Evolutionary conservation across 2,888 invertebrate species (phyloP).

Genomic region (Zaprionus obscuricornis): DNA sequence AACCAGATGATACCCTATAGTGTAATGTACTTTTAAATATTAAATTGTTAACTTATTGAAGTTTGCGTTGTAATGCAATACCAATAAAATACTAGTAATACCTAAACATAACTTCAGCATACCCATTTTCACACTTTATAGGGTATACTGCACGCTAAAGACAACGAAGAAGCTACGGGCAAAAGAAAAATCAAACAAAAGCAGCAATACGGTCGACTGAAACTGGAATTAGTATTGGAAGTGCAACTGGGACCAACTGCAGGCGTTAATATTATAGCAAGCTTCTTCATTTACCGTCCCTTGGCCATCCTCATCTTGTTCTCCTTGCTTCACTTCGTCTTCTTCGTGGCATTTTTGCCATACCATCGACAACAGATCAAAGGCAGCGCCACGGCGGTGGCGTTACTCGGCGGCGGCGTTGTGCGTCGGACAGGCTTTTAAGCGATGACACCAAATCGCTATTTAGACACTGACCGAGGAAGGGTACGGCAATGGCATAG

Average conservation of each 20-base stretch:
- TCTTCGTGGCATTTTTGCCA: slow-evolving; percentile 65
- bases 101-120: too few relatives aligned
- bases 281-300: slow-evolving; percentile 11
- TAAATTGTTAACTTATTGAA: too few relatives aligned
- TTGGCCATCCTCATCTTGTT: not conserved
- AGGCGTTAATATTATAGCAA: slow-evolving; percentile 71
- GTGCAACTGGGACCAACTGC: slow-evolving; percentile 41
- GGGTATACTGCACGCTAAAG: too few relatives aligned
- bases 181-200: slow-evolving; percentile 52
- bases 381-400: slow-evolving; percentile 74
- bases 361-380: slow-evolving; percentile 68
- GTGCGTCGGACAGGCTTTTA: slow-evolving; percentile 82
- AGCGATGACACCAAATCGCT: slow-evolving; percentile 83
- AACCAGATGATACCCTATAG: slow-evolving; percentile 10
- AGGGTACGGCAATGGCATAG: not conserved
- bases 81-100: too few relatives aligned
- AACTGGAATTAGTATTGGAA: slow-evolving; percentile 51
- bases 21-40: too few relatives aligned
- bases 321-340: slow-evolving; percentile 11
- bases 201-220: slow-evolving; percentile 33
- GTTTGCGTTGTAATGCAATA: too few relatives aligned
- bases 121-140: too few relatives aligned
- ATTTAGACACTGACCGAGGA: slow-evolving; percentile 76
- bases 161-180: slow-evolving; percentile 17
- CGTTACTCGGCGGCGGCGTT: slow-evolving; percentile 63